phyloP scores from a whole-genome alignment of 1,140 invertebrate species.

The Lordiphosa clarofinis region DNA sequence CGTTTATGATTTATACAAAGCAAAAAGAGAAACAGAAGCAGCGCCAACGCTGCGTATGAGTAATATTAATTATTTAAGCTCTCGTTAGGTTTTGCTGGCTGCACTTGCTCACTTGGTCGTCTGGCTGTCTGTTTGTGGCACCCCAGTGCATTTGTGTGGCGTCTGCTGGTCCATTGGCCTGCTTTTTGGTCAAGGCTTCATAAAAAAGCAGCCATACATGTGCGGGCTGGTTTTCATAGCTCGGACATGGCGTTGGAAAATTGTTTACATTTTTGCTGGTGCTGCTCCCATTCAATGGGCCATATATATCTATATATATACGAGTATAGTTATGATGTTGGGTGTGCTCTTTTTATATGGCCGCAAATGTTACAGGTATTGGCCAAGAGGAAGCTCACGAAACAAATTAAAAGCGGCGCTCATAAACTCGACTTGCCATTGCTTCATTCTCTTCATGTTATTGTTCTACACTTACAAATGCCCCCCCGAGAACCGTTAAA shows the following conservation, averaged over 20 bases:
- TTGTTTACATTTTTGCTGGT: conserved; percentile 69
- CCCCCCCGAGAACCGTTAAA: conserved; percentile 65
- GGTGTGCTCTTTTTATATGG: conserved; percentile 29
- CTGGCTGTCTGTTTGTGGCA: conserved; percentile 62
- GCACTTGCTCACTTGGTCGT: conserved; percentile 53
- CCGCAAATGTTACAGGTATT: conserved; percentile 48
- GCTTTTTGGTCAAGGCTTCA: conserved; percentile 62
- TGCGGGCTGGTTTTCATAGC: conserved; percentile 4
- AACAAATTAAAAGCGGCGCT: conserved; percentile 59
- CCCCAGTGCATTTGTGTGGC: conserved; percentile 71
- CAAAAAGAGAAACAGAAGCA: conserved; percentile 11
- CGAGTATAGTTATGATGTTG: conserved; percentile 61
- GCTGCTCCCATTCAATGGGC: conserved; percentile 20
- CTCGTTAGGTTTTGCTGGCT: conserved; percentile 59
- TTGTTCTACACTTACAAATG: conserved; percentile 59
- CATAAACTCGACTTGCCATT: conserved; percentile 61
- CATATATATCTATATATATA: no score
- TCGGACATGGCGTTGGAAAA: conserved; percentile 38
- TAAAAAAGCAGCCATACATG: conserved; percentile 56
- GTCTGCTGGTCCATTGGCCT: conserved; percentile 51
- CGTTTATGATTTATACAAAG: conserved; percentile 61
- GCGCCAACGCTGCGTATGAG: conserved; percentile 52
- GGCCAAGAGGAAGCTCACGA: conserved; percentile 26
- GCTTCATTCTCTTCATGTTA: conserved; percentile 28
- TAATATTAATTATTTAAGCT: conserved; percentile 76